Base-by-base conservation (phyloP, 1,140 invertebrate species). In the Trigoniulus corallinus region DNA sequence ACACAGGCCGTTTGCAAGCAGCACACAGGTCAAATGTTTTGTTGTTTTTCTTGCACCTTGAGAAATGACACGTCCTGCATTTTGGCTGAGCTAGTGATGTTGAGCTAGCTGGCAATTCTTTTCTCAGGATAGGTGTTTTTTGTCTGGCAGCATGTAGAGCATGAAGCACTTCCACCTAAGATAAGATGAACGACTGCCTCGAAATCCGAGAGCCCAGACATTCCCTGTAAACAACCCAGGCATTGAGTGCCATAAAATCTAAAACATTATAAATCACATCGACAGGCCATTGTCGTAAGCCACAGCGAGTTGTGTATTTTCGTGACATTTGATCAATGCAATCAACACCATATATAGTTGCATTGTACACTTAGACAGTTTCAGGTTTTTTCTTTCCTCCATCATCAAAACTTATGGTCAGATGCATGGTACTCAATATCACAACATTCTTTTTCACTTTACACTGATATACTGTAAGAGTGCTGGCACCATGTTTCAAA, bases 251-350 rank as follows among this genome's bases (percentile, higher is more conserved):
- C 4, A 39, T 39, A 18, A 52, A 34, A 22, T 53, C 52, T 13
- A 53, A 26, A 29, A 53, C 42, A 46, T 51, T 53, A 34, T 50
- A 53, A 25, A 54, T 47, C 18, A 51, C 49, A 23, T 51, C 43
- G 21, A 52, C 20, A 10, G 50, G 53, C 53, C 1, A 54, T 43
- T 44, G 13, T 18, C 50, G 22, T 18, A 45, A 51, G 7, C 34
- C n/a, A 26, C 37, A 20, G 29, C 48, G 43, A n/a, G 26, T 0
- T 39, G 29, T 48, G 20, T 44, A 53, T 27, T 48, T 40, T 42
- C 24, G 0, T 18, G 53, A 27, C 42, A 54, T 54, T 41, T 51
- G 29, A 24, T 51, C 48, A 51, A 47, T 2, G 18, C 47, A n/a
- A 47, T 51, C 48, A 1, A 51, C 27, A 23, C 42, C 43, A 51